A percentile compares a stretch with the other conserved stretches of the same genome.
phyloP scores from a whole-genome alignment of 2,888 invertebrate species.

The Tenthredo livida region DNA sequence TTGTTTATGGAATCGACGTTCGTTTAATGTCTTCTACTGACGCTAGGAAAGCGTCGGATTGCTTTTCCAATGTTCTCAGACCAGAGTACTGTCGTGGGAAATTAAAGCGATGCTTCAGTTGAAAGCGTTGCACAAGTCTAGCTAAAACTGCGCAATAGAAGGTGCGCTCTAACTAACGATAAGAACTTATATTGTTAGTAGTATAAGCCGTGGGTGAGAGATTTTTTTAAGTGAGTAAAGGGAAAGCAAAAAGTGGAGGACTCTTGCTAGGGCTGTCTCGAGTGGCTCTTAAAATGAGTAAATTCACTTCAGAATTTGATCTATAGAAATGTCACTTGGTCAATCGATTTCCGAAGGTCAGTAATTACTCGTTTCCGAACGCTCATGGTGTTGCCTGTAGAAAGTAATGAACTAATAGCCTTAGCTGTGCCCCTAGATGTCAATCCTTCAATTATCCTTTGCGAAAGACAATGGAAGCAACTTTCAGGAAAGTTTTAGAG shows the following conservation, averaged over 20 bases:
- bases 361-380: background rate
- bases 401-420: slow-evolving; percentile 47
- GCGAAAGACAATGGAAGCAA: slow-evolving; percentile 45
- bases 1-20: slow-evolving; percentile 23
- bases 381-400: slow-evolving; percentile 19
- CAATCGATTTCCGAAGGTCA: background rate
- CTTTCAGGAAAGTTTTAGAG: slow-evolving; percentile 39
- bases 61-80: slow-evolving; percentile 33
- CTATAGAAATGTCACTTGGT: background rate
- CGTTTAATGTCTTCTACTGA: slow-evolving; percentile 22
- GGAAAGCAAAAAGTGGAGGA: background rate
- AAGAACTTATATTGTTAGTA: slow-evolving; percentile 10
- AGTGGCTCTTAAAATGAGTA: background rate
- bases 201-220: background rate
- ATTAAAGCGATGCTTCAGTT: slow-evolving; percentile 33
- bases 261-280: background rate
- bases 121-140: slow-evolving; percentile 9
- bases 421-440: slow-evolving; percentile 21
- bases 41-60: slow-evolving; percentile 14
- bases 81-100: slow-evolving; percentile 35
- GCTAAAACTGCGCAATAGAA: slow-evolving; percentile 5
- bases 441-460: slow-evolving; percentile 51
- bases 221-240: background rate
- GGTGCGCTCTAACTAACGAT: slow-evolving; percentile 14
- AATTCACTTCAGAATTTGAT: background rate